These are phyloP conservation scores for Dolichomitus sp. DNA, from an alignment of 2,888 invertebrate species.

Conservation along the genomic window DNA sequence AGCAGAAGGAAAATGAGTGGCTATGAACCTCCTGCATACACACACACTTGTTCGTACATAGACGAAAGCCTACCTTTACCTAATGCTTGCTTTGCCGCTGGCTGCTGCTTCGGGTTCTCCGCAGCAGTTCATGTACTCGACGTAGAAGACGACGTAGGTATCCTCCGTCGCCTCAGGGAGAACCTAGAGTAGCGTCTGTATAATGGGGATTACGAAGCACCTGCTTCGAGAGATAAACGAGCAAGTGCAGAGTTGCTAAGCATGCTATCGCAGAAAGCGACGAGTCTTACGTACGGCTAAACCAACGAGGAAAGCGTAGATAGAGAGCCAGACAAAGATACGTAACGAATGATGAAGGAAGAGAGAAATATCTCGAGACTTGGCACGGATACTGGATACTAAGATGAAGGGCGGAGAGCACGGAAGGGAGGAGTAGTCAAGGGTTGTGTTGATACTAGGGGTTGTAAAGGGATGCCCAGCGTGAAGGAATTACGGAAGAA, in stretches of 20 bases:
- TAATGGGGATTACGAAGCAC: conserved; percentile 68
- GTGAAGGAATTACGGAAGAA: conserved; percentile 3
- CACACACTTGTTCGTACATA: background rate
- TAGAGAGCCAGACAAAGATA: conserved; percentile 11
- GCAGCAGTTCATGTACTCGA: conserved; percentile 23
- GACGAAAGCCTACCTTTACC: background rate
- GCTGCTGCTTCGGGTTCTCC: conserved; percentile 9
- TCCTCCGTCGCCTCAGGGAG: conserved; percentile 12
- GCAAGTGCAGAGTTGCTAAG: conserved; percentile 63
- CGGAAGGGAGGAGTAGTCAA: background rate
- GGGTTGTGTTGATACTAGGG: conserved; percentile 14
- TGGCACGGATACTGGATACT: conserved; percentile 4
- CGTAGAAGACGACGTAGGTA: conserved; percentile 20
- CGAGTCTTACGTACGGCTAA: conserved; percentile 31
- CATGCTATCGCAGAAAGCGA: conserved; percentile 33
- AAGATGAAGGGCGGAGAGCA: background rate
- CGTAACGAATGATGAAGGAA: conserved; percentile 23
- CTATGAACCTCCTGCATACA: conserved; percentile 2
- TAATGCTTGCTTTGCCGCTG: background rate
- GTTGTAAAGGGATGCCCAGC: background rate
- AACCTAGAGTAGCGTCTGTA: conserved; percentile 56
- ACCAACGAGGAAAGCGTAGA: conserved; percentile 37
- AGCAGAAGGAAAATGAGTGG: background rate
- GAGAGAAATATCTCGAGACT: conserved; percentile 30
- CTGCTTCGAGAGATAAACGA: conserved; percentile 67